Percentiles rank a stretch among this genome's conserved stretches.
These are phyloP conservation scores for Falco rusticolus DNA, from an alignment of 2,797 vertebrate species.

Conservation along the genomic window DNA sequence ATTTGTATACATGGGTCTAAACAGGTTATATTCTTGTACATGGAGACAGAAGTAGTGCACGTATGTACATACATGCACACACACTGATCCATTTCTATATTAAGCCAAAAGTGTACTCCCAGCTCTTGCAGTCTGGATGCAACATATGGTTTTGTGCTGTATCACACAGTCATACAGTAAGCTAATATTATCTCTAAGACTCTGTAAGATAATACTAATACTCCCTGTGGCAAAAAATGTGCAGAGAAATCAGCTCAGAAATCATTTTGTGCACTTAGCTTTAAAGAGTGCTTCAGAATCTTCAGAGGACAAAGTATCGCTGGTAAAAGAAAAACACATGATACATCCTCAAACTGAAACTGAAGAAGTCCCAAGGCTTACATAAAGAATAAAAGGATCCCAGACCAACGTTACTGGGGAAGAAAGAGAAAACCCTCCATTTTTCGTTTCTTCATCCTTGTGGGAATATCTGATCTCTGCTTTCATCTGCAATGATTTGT, in stretches of 20 bases:
- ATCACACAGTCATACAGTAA: conserved; percentile 23
- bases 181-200: conserved; percentile 60
- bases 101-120: neutral
- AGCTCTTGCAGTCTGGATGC: neutral
- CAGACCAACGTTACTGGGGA: neutral
- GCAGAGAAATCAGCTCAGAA: conserved; percentile 45
- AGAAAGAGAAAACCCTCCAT: neutral
- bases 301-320: neutral
- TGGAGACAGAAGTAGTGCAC: neutral
- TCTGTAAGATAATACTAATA: conserved; percentile 62
- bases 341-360: conserved; percentile 47
- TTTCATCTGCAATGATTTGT: neutral
- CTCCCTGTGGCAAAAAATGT: conserved; percentile 8
- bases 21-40: neutral
- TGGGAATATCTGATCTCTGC: conserved; percentile 1
- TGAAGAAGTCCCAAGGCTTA: conserved; percentile 51
- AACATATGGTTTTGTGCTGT: conserved; percentile 55
- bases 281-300: conserved; percentile 30
- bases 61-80: neutral
- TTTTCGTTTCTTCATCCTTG: neutral
- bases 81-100: neutral
- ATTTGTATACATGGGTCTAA: neutral
- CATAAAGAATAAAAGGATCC: conserved; percentile 30
- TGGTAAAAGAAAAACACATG: conserved; percentile 49
- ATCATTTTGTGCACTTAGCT: neutral